phyloP scores from a whole-genome alignment of 2,888 invertebrate species.

The Osmoderma eremita region DNA sequence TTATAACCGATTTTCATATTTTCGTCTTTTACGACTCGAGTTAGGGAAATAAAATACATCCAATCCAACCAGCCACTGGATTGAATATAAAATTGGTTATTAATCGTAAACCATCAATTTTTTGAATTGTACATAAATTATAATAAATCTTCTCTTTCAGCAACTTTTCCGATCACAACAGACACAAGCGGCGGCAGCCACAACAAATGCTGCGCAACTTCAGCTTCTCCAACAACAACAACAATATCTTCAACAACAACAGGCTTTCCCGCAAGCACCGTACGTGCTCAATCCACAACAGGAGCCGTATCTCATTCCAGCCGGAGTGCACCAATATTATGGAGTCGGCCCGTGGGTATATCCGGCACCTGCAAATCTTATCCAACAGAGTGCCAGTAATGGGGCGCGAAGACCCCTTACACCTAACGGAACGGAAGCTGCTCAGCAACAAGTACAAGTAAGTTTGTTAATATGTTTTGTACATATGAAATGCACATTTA shows the following conservation, averaged over 20 bases:
- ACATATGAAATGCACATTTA: too few species aligned
- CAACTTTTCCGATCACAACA: slow-evolving; percentile 91
- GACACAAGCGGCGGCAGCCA: slow-evolving; percentile 74
- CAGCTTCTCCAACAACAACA: slow-evolving; percentile 81
- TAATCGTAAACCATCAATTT: not conserved
- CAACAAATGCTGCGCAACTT: slow-evolving; percentile 76
- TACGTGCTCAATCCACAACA: slow-evolving; percentile 84
- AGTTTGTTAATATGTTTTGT: slow-evolving; percentile 56
- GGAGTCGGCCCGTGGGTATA: slow-evolving; percentile 95
- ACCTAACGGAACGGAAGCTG: slow-evolving; percentile 76
- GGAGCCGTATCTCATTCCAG: slow-evolving; percentile 82
- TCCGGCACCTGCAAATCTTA: slow-evolving; percentile 74
- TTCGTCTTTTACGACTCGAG: too few species aligned
- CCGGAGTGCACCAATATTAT: slow-evolving; percentile 91
- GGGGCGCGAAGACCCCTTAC: slow-evolving; percentile 81
- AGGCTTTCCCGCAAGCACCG: slow-evolving; percentile 82
- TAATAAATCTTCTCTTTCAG: slow-evolving; percentile 67
- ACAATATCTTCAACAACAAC: slow-evolving; percentile 77
- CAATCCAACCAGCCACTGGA: too few species aligned
- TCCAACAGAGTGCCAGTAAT: slow-evolving; percentile 73
- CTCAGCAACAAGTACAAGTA: slow-evolving; percentile 67
- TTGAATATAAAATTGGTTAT: too few species aligned
- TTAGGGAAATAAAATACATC: too few species aligned
- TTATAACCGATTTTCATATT: too few species aligned
- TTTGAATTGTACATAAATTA: slow-evolving; percentile 6